A percentile compares a stretch with the other conserved stretches of the same genome.
Evolutionary conservation across 2,113 vertebrate species (phyloP).

Genomic region (Genyomyrus donnyi): DNA sequence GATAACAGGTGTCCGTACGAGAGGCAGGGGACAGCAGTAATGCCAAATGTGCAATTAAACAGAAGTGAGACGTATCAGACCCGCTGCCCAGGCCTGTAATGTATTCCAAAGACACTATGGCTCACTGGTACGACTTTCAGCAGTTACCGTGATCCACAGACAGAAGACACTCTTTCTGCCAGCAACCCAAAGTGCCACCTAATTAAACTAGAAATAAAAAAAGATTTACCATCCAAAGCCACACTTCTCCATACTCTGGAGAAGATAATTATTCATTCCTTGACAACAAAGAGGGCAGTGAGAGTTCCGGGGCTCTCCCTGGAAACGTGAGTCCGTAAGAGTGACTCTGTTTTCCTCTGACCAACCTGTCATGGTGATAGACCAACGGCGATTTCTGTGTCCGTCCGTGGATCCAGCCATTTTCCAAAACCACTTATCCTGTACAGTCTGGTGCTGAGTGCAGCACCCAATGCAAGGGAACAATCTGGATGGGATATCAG

Average conservation of each 20-base stretch:
- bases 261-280: slow-evolving; percentile 58
- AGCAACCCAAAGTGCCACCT: slow-evolving; percentile 56
- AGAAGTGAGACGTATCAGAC: background rate
- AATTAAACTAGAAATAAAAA: slow-evolving; percentile 65
- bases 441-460: background rate
- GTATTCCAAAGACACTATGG: slow-evolving; percentile 35
- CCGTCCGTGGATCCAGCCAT: background rate
- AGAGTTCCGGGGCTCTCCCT: slow-evolving; percentile 51
- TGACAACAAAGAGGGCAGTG: slow-evolving; percentile 53
- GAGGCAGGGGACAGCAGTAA: background rate
- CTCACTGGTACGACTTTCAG: background rate
- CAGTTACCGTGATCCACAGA: slow-evolving; percentile 34
- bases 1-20: slow-evolving; percentile 54
- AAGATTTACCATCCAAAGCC: slow-evolving; percentile 50
- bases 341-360: slow-evolving; percentile 50
- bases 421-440: background rate
- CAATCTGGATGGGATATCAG: background rate
- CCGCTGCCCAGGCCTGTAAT: slow-evolving; percentile 38
- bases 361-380: slow-evolving; percentile 35
- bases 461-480: background rate
- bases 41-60: slow-evolving; percentile 23
- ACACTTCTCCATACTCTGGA: slow-evolving; percentile 49
- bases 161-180: slow-evolving; percentile 57
- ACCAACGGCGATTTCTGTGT: background rate
- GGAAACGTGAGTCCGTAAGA: background rate